A percentile compares a stretch with the other conserved stretches of the same genome.
phyloP scores from a whole-genome alignment of 2,797 vertebrate genomes.

The Microctenopoma lineatum region DNA sequence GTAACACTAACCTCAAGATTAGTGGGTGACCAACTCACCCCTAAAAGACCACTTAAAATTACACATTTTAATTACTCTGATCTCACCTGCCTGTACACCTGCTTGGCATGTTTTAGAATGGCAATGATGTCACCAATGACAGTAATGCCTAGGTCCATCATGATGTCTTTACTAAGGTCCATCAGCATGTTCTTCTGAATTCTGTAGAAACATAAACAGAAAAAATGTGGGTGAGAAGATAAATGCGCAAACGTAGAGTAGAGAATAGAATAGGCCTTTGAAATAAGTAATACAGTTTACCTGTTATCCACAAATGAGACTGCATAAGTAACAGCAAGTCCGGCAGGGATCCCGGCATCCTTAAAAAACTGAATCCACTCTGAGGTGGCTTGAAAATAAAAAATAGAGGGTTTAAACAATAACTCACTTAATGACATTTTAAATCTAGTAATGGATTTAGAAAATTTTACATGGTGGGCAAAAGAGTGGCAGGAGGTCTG shows the following conservation, averaged over 20 bases:
- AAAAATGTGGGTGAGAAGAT: not conserved
- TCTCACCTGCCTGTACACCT: constrained; percentile 92
- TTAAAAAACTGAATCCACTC: constrained; percentile 98
- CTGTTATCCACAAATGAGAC: constrained; percentile 95
- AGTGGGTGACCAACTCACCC: too few species aligned
- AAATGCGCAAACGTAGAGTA: not conserved
- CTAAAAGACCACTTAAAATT: too few species aligned
- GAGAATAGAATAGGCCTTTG: not conserved
- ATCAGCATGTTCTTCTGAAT: constrained; percentile 96
- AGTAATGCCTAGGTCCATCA: constrained; percentile 94
- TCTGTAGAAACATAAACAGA: constrained; percentile 69
- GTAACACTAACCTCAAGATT: too few species aligned
- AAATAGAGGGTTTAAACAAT: not conserved
- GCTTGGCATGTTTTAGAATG: constrained; percentile 95
- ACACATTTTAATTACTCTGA: too few species aligned
- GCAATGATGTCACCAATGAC: constrained; percentile 95
- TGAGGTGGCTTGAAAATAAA: constrained; percentile 85
- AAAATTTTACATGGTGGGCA: too few species aligned
- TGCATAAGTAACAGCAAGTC: constrained; percentile 92
- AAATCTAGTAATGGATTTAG: too few species aligned
- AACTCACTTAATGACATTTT: not conserved
- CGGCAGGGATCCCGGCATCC: constrained; percentile 93
- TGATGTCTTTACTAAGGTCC: constrained; percentile 96
- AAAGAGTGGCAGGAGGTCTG: too few species aligned
- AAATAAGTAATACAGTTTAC: constrained; percentile 71